Percentiles rank a stretch among this genome's conserved stretches.
Evolutionary conservation across 1,140 invertebrate species (phyloP).

Genomic region (Cataglyphis hispanica): DNA sequence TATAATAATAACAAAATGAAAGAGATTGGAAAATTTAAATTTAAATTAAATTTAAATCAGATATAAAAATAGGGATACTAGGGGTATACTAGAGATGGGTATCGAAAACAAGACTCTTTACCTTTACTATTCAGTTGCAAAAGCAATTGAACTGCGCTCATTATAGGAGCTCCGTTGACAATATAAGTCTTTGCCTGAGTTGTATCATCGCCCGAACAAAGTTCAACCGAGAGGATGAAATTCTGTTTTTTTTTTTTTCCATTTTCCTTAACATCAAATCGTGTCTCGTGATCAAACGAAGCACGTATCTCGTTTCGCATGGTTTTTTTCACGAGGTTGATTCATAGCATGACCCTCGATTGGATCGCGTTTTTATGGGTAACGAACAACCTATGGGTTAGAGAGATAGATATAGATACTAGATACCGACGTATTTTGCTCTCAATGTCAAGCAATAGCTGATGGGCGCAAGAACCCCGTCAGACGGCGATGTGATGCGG

Average conservation of each 20-base stretch:
- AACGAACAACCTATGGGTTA: slow-evolving; percentile 1
- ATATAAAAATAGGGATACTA: too few species aligned
- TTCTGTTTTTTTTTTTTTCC: background rate
- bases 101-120: too few species aligned
- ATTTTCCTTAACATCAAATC: background rate
- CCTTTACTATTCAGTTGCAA: too few species aligned
- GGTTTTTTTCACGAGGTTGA: slow-evolving; percentile 53
- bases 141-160: too few species aligned
- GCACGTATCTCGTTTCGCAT: background rate
- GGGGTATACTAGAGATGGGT: too few species aligned
- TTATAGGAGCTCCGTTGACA: too few species aligned
- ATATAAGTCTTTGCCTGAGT: background rate
- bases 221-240: background rate
- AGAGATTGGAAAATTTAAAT: too few species aligned
- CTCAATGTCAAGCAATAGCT: slow-evolving; percentile 56
- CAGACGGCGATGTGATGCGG: slow-evolving; percentile 8
- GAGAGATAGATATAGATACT: slow-evolving; percentile 13
- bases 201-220: background rate
- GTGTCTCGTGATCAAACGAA: background rate
- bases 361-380: slow-evolving; percentile 62
- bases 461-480: slow-evolving; percentile 68
- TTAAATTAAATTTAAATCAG: too few species aligned
- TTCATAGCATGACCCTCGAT: slow-evolving; percentile 59
- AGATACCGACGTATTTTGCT: slow-evolving; percentile 34
- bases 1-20: too few species aligned